Conservation (phyloP, 2,113 vertebrate species). For the Scortum barcoo region DNA sequence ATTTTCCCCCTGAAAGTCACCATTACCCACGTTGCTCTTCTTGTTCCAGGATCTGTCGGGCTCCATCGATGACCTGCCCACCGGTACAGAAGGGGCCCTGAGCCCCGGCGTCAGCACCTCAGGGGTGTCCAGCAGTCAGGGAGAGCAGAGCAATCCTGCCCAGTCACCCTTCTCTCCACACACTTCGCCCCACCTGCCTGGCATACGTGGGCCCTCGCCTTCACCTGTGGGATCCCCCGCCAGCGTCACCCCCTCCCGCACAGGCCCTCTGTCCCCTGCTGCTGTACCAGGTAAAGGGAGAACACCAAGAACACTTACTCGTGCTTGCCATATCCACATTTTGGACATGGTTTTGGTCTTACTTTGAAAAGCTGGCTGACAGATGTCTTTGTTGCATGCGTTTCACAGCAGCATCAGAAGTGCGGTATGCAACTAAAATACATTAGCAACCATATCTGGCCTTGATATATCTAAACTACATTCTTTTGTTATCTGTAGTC, state of each 20-base stretch:
- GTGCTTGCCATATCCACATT: background rate
- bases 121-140: slow-evolving; percentile 98
- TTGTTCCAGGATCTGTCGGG: slow-evolving; percentile 94
- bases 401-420: background rate
- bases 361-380: background rate
- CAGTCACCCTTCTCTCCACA: slow-evolving; percentile 99
- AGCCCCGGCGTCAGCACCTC: slow-evolving; percentile 99
- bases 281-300: slow-evolving; percentile 91
- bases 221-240: slow-evolving; percentile 98
- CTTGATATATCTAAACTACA: background rate
- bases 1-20: background rate
- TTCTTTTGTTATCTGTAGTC: background rate
- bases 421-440: no score
- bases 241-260: slow-evolving; percentile 94
- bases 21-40: slow-evolving; percentile 10
- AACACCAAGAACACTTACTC: background rate
- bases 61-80: slow-evolving; percentile 98
- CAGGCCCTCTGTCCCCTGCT: slow-evolving; percentile 95
- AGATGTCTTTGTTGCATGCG: background rate
- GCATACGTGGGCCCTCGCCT: slow-evolving; percentile 95
- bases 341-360: background rate
- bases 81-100: slow-evolving; percentile 96
- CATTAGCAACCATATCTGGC: background rate
- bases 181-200: slow-evolving; percentile 97
- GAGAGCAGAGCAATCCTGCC: slow-evolving; percentile 98